A percentile compares a stretch with the other conserved stretches of the same genome.
Conservation (phyloP, 2,888 invertebrate species). For the Hydrotaea diabolus region DNA sequence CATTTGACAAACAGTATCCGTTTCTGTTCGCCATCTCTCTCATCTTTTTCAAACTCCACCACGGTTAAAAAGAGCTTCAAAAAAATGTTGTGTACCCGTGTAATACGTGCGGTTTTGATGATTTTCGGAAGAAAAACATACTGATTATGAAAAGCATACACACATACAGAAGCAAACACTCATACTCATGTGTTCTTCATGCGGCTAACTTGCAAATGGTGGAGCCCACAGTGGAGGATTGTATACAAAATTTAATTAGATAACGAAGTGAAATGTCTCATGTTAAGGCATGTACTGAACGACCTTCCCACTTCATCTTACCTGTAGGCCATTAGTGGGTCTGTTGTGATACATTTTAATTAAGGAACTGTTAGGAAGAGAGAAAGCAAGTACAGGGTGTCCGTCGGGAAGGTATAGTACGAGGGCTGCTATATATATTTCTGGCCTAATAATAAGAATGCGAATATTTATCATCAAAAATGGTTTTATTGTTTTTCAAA, state of each 20-base stretch:
- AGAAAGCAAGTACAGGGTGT: no score
- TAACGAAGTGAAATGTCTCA: no score
- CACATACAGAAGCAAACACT: not conserved
- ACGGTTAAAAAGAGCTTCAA: constrained; percentile 35
- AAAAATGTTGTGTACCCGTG: constrained; percentile 25
- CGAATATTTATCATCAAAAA: no score
- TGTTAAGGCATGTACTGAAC: no score
- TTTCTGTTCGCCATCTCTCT: not conserved
- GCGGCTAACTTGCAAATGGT: not conserved
- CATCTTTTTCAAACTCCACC: not conserved
- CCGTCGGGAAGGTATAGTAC: no score
- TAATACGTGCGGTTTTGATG: constrained; percentile 52
- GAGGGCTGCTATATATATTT: no score
- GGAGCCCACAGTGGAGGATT: not conserved
- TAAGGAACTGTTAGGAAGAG: no score
- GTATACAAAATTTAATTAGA: not conserved
- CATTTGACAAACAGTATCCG: constrained; percentile 26
- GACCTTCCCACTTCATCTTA: no score
- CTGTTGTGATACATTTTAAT: no score
- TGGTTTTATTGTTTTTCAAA: no score
- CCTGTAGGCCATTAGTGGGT: no score
- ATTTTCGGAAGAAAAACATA: constrained; percentile 28
- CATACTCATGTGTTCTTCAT: not conserved
- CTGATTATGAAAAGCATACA: constrained; percentile 36
- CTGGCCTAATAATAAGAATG: no score